Conservation (phyloP, 2,113 vertebrate genomes). For the Copsychus sechellarum region DNA sequence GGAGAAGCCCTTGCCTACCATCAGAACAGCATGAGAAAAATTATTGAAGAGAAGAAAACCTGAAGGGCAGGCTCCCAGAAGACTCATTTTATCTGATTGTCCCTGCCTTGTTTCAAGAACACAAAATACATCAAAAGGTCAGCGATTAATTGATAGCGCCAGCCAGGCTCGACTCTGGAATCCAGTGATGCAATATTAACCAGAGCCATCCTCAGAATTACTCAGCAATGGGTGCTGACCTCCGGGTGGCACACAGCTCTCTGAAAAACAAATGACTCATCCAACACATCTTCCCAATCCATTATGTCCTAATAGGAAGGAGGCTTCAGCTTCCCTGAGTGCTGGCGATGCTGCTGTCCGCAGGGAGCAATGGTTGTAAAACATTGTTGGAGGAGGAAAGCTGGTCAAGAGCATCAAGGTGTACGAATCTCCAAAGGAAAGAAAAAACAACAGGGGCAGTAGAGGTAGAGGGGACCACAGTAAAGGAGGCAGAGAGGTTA, state of each 20-base stretch:
- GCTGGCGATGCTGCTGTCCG: not conserved
- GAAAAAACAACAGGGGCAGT: accelerated
- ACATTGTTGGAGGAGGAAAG: not conserved
- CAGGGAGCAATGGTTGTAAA: not conserved
- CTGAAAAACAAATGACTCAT: slow-evolving; percentile 51
- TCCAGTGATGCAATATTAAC: not conserved
- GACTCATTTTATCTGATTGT: slow-evolving; percentile 23
- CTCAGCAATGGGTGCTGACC: not conserved
- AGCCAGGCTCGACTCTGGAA: not conserved
- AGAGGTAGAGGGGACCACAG: not conserved
- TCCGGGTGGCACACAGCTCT: not conserved
- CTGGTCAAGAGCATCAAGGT: not conserved
- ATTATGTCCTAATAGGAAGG: not conserved
- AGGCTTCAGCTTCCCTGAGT: not conserved
- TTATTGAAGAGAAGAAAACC: slow-evolving; percentile 5
- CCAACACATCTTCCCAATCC: not conserved
- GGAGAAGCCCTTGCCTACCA: not conserved
- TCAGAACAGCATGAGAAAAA: not conserved
- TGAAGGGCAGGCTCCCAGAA: slow-evolving; percentile 19
- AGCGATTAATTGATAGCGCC: slow-evolving; percentile 22
- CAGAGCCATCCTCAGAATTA: slow-evolving; percentile 9
- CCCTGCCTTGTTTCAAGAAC: slow-evolving; percentile 34
- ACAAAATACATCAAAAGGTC: slow-evolving; percentile 39
- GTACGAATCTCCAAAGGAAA: not conserved
- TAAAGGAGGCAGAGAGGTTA: not conserved